These are phyloP conservation scores for Spatulosminthurus flaviceps DNA, from an alignment of 2,888 invertebrate species.

Conservation along the genomic window DNA sequence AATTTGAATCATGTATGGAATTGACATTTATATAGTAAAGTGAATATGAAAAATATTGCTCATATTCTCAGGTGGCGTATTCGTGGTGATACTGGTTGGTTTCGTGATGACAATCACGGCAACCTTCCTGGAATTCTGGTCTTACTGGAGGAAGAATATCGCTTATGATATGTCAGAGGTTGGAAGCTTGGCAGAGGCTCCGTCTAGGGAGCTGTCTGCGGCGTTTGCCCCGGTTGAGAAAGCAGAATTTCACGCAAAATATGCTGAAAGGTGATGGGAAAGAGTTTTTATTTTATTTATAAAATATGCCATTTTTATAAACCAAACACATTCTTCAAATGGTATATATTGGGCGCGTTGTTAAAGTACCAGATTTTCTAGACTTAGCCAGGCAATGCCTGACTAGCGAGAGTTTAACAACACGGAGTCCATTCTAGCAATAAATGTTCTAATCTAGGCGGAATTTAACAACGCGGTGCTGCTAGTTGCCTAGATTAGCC, in stretches of 20 bases:
- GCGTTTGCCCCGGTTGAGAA: conserved; percentile 19
- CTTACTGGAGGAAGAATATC: conserved; percentile 16
- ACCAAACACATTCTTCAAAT: too few relatives aligned
- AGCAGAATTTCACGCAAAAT: conserved; percentile 29
- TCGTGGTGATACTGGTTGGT: conserved; percentile 31
- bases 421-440: too few relatives aligned
- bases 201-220: conserved; percentile 24
- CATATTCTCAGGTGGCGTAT: conserved; percentile 40
- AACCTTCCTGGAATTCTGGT: conserved; percentile 35
- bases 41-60: neutral
- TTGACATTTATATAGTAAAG: neutral
- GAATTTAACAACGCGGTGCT: too few relatives aligned
- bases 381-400: too few relatives aligned
- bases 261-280: neutral
- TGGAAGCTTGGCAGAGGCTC: neutral
- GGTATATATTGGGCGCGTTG: too few relatives aligned
- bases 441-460: too few relatives aligned
- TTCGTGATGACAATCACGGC: conserved; percentile 18
- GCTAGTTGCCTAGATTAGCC: too few relatives aligned
- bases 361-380: too few relatives aligned
- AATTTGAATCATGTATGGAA: neutral
- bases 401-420: too few relatives aligned
- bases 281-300: too few relatives aligned
- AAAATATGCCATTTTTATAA: too few relatives aligned
- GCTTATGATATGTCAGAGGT: conserved; percentile 20